Evolutionary conservation across 2,797 vertebrate species (phyloP).

Genomic region (Argyrosomus regius): DNA sequence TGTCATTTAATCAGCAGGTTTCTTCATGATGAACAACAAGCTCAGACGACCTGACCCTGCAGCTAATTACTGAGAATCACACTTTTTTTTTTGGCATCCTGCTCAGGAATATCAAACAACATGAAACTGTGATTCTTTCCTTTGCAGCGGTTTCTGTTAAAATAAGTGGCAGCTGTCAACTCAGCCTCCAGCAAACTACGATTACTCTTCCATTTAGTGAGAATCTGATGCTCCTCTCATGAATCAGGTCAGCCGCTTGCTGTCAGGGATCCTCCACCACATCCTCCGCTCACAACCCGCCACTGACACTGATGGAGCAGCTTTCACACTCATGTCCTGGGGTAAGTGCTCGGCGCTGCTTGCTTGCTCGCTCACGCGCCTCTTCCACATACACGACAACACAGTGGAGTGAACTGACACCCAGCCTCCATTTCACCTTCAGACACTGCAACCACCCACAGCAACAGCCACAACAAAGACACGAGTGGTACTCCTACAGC

Average conservation of each 20-base stretch:
- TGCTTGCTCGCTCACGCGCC: slow-evolving; percentile 10
- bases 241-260: slow-evolving; percentile 45
- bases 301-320: slow-evolving; percentile 33
- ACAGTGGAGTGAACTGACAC: slow-evolving; percentile 59
- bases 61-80: slow-evolving; percentile 60
- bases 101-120: slow-evolving; percentile 12
- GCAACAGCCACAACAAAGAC: slow-evolving; percentile 54
- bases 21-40: slow-evolving; percentile 27
- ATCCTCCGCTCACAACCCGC: slow-evolving; percentile 26
- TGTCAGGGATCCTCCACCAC: slow-evolving; percentile 36
- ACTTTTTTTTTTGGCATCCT: slow-evolving; percentile 16
- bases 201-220: slow-evolving; percentile 41
- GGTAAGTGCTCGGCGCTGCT: slow-evolving; percentile 34
- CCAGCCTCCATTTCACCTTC: slow-evolving; percentile 71
- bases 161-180: slow-evolving; percentile 57
- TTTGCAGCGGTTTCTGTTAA: slow-evolving; percentile 19
- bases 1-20: slow-evolving; percentile 36
- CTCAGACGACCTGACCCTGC: slow-evolving; percentile 30
- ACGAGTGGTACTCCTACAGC: slow-evolving; percentile 49
- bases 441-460: slow-evolving; percentile 67
- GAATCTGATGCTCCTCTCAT: slow-evolving; percentile 44
- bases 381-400: slow-evolving; percentile 41
- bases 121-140: slow-evolving; percentile 13
- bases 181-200: slow-evolving; percentile 43
- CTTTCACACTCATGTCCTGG: slow-evolving; percentile 45